A percentile compares a stretch with the other conserved stretches of the same genome.
These are phyloP conservation scores for Tortrix viridana DNA, from an alignment of 2,888 invertebrate genomes.

Conservation along the genomic window DNA sequence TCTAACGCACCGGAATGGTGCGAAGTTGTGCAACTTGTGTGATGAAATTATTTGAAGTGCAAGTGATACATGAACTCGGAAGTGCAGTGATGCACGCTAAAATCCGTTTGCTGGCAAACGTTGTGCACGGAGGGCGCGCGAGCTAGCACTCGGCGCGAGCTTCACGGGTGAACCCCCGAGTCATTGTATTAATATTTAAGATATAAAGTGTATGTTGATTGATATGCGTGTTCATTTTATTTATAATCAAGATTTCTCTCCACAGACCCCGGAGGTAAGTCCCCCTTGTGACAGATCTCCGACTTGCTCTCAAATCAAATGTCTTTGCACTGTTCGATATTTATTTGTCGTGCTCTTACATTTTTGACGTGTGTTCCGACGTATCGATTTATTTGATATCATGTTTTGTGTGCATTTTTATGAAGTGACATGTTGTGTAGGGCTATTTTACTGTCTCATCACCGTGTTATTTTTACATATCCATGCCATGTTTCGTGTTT, in stretches of 20 bases:
- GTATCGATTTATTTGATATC: constrained; percentile 40
- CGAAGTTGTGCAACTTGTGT: background rate
- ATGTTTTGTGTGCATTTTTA: constrained; percentile 39
- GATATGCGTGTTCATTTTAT: constrained; percentile 80
- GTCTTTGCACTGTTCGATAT: constrained; percentile 40
- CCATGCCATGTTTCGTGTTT: constrained; percentile 30
- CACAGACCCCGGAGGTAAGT: constrained; percentile 79
- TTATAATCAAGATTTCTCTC: constrained; percentile 78
- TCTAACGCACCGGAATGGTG: too few relatives aligned
- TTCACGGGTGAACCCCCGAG: constrained; percentile 59
- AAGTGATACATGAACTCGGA: too few relatives aligned
- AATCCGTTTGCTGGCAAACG: constrained; percentile 5
- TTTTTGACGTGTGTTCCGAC: constrained; percentile 25
- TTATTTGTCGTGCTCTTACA: constrained; percentile 26
- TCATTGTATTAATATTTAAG: constrained; percentile 80
- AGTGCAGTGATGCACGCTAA: background rate
- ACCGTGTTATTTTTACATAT: constrained; percentile 25
- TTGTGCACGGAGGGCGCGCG: constrained; percentile 12
- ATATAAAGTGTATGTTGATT: constrained; percentile 84
- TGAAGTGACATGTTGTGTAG: constrained; percentile 37
- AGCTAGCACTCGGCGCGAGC: constrained; percentile 39
- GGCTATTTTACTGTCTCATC: constrained; percentile 28
- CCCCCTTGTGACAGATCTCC: constrained; percentile 54
- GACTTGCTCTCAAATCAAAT: constrained; percentile 35
- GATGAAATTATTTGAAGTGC: too few relatives aligned